Conservation (phyloP, 2,888 invertebrate genomes). For the Gryllus longicercus region DNA sequence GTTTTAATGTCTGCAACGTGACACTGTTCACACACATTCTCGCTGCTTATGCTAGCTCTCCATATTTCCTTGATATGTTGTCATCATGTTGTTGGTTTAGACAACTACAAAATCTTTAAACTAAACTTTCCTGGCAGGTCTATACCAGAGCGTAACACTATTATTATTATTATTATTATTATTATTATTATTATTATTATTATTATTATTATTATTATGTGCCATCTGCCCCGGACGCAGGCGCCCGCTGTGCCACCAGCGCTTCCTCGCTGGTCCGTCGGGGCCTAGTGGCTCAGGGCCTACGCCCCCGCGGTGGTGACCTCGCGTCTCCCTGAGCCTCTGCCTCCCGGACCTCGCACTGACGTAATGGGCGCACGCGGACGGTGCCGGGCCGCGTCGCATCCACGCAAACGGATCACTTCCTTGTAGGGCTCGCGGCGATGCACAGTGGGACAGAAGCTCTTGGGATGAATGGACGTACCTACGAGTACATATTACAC, state of each 20-base stretch:
- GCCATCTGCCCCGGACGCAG: not conserved
- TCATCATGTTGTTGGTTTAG: too few relatives aligned
- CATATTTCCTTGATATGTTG: too few relatives aligned
- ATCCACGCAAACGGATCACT: not conserved
- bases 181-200: too few relatives aligned
- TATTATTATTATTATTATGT: not conserved
- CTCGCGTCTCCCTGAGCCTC: too few relatives aligned
- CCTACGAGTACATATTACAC: too few relatives aligned
- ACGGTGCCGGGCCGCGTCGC: not conserved
- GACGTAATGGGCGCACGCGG: not conserved
- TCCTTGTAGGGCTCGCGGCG: not conserved
- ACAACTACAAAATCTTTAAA: too few relatives aligned
- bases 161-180: too few relatives aligned
- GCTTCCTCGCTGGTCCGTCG: not conserved
- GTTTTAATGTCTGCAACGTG: too few relatives aligned
- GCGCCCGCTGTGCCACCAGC: not conserved
- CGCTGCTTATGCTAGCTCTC: too few relatives aligned
- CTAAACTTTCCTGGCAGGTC: too few relatives aligned
- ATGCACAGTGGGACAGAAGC: not conserved
- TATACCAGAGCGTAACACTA: too few relatives aligned
- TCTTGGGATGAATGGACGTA: not conserved
- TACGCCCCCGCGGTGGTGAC: not conserved
- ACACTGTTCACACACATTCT: too few relatives aligned
- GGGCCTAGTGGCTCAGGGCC: not conserved
- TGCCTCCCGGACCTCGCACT: not conserved